These are phyloP conservation scores for Artibeus lituratus DNA, from an alignment of 2,797 vertebrate genomes.

Conservation along the genomic window DNA sequence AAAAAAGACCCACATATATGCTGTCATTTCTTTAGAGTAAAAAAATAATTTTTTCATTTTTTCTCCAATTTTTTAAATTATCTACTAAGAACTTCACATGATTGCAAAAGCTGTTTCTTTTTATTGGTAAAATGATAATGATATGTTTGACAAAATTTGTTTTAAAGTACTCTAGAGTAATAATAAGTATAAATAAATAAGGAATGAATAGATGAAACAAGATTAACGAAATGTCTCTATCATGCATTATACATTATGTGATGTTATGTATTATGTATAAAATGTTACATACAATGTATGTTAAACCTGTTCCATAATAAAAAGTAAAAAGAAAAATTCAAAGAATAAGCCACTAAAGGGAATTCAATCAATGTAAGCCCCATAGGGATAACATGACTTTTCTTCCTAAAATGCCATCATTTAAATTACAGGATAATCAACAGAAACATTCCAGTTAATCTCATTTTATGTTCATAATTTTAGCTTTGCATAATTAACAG, in stretches of 20 bases:
- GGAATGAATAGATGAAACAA: background rate
- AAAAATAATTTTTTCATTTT: background rate
- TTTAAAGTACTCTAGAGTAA: background rate
- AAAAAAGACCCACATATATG: background rate
- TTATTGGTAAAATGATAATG: background rate
- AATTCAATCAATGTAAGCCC: background rate
- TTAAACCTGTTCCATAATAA: background rate
- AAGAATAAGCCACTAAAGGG: background rate
- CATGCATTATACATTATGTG: background rate
- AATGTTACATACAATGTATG: background rate
- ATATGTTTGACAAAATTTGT: background rate
- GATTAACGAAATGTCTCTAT: background rate
- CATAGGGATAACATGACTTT: background rate
- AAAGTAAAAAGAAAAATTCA: background rate
- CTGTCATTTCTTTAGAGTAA: slow-evolving; percentile 1
- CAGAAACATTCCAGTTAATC: background rate
- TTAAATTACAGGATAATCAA: background rate
- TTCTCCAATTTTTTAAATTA: background rate
- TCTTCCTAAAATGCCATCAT: background rate
- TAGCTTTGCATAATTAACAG: background rate
- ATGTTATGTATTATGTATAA: background rate
- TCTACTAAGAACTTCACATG: background rate
- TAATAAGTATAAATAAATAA: background rate
- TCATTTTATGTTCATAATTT: background rate
- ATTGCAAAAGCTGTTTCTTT: background rate